Conservation (phyloP, 1,140 invertebrate genomes). For the Diorhabda elongata region DNA sequence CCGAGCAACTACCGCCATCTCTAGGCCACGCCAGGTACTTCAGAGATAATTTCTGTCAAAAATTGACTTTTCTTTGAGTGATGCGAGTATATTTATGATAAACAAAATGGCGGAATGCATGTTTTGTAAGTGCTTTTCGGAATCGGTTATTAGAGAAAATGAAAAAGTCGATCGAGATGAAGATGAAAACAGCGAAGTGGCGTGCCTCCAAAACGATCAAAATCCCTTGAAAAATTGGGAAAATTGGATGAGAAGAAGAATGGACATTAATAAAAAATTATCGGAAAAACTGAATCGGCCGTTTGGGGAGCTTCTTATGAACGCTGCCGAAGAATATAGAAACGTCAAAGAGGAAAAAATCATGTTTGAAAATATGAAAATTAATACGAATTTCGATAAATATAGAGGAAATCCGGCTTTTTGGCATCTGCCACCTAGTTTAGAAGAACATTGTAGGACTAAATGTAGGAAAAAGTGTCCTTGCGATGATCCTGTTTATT, state of each 20-base stretch:
- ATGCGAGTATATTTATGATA: not conserved
- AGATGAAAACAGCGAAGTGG: too few species aligned
- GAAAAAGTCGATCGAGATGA: too few species aligned
- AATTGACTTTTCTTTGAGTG: too few species aligned
- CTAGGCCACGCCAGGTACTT: too few species aligned
- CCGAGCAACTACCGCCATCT: too few species aligned
- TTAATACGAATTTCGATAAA: conserved; percentile 31
- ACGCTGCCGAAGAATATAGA: conserved; percentile 26
- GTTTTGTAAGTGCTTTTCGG: not conserved
- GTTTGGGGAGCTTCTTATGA: conserved; percentile 33
- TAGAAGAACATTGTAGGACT: conserved; percentile 8
- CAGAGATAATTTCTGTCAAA: too few species aligned
- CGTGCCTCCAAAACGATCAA: not conserved
- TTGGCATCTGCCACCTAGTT: conserved; percentile 30
- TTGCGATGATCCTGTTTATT: conserved; percentile 22
- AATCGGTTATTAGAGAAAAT: not conserved
- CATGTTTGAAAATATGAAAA: conserved; percentile 26
- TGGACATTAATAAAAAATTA: conserved; percentile 21
- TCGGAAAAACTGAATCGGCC: conserved; percentile 20
- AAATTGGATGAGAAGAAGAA: conserved; percentile 25
- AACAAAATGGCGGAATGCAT: not conserved
- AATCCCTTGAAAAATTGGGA: conserved; percentile 26
- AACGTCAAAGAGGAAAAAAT: conserved; percentile 30
- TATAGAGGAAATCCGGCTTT: conserved; percentile 36
- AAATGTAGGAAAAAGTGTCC: conserved; percentile 5